Evolutionary conservation across 2,888 invertebrate species (phyloP), one percentile per base, ranked within the genome.

Genomic region (Lasioglossum oenotherae): DNA sequence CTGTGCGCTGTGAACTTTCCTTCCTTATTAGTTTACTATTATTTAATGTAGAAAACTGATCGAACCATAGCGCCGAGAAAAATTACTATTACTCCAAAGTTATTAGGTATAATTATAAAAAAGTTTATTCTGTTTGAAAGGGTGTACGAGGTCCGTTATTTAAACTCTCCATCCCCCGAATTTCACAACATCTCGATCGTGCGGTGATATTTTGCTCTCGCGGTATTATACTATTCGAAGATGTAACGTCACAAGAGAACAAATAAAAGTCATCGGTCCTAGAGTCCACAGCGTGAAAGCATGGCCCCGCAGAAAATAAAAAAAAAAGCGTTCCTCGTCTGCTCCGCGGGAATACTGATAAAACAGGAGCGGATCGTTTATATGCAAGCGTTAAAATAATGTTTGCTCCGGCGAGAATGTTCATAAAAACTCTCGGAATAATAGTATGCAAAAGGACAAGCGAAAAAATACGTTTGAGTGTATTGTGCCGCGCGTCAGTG

Each of bases 401-500:
- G 76, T 83, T 83, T 82, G 73, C 76, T 82, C 64, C 16, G 31
- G 44, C 27, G 73, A 76, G 76, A 83, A 83, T 83, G 82, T 83
- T 82, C 83, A 82, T 83, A 53, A 73, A 76, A 83, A 76, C 35
- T 8, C 14, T 1, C 16, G 64, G 64, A 16, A 67, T 82, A 76
- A 82, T 72, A 73, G 73, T 53, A 44, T 53, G 83, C 76, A 82
- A 82, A 82, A 46, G 72, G 57, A 27, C n/a, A 6, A 71, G 64
- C 27, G 12, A 82, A 73, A 60, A 82, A 35, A 73, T 73, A 64
- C 44, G n/a, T 19, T 64, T 76, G 82, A 83, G 76, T 83, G 76
- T 82, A 82, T 76, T 44, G 74, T 53, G 60, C 3, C n/a, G 0
- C 16, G 53, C 44, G 31, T 67, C 64, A 27, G 27, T 60, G 35